Percentiles rank a stretch among this genome's conserved stretches.
Conservation (phyloP, 2,888 invertebrate genomes). For the Watsonalla cultraria region DNA sequence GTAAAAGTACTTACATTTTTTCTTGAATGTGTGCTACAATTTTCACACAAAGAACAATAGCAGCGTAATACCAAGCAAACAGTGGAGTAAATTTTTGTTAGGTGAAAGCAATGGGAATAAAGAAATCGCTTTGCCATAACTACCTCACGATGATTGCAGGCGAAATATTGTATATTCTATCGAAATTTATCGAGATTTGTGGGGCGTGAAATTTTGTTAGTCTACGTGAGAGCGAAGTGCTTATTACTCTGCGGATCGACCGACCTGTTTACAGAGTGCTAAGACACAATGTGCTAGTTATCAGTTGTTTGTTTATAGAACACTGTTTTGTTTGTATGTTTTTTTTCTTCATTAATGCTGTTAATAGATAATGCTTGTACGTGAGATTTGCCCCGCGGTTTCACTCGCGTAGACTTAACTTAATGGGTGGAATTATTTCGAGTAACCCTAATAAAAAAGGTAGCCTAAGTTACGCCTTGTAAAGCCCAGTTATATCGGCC, state of each 20-base stretch:
- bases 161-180: conserved; percentile 17
- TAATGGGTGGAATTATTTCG: too few species aligned
- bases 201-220: conserved; percentile 42
- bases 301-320: too few species aligned
- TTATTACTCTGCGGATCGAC: conserved; percentile 15
- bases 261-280: background rate
- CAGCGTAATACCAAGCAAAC: conserved; percentile 50
- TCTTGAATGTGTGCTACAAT: conserved; percentile 13
- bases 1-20: conserved; percentile 6
- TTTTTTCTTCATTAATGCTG: too few species aligned
- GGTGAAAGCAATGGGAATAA: conserved; percentile 65
- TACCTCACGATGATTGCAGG: conserved; percentile 18
- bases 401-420: too few species aligned
- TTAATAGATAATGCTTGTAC: too few species aligned
- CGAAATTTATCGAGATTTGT: conserved; percentile 36
- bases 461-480: too few species aligned
- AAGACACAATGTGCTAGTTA: too few species aligned
- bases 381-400: too few species aligned
- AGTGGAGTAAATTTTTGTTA: conserved; percentile 33
- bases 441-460: too few species aligned
- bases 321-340: too few species aligned
- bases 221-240: conserved; percentile 20
- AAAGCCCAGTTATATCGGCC: too few species aligned
- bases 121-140: conserved; percentile 51
- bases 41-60: conserved; percentile 46